phyloP scores from a whole-genome alignment of 2,113 vertebrate species.

The Cebidichthys violaceus region DNA sequence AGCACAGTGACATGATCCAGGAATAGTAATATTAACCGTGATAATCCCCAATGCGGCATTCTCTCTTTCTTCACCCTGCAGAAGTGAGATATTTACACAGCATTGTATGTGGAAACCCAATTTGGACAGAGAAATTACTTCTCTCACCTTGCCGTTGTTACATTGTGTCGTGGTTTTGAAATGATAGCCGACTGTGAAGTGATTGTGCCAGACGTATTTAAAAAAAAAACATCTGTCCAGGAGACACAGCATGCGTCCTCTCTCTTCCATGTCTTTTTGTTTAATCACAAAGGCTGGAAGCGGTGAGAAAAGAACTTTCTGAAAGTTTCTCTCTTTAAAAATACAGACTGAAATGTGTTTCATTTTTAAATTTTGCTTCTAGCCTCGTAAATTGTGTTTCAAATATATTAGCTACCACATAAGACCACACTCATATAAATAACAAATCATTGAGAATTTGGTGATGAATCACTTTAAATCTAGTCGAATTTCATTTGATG shows the following conservation, averaged over 20 bases:
- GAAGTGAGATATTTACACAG: constrained; percentile 47
- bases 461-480: not conserved
- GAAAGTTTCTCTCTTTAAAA: not conserved
- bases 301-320: not conserved
- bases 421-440: not conserved
- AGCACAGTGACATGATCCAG: constrained; percentile 15
- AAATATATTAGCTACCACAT: not conserved
- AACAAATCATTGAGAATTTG: not conserved
- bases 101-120: constrained; percentile 36
- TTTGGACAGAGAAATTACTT: constrained; percentile 30
- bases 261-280: not conserved
- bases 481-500: not conserved
- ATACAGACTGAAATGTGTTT: not conserved
- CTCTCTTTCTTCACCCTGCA: constrained; percentile 17
- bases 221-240: not conserved
- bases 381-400: not conserved
- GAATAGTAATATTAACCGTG: constrained; percentile 39
- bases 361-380: not conserved
- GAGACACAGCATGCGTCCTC: not conserved
- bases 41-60: constrained; percentile 11
- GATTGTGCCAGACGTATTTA: not conserved
- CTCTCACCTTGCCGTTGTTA: constrained; percentile 9
- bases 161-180: constrained; percentile 25
- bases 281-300: not conserved
- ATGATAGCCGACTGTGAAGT: not conserved